A percentile compares a stretch with the other conserved stretches of the same genome.
Conservation (phyloP, 2,113 vertebrate genomes). For the Halichoeres trimaculatus region DNA sequence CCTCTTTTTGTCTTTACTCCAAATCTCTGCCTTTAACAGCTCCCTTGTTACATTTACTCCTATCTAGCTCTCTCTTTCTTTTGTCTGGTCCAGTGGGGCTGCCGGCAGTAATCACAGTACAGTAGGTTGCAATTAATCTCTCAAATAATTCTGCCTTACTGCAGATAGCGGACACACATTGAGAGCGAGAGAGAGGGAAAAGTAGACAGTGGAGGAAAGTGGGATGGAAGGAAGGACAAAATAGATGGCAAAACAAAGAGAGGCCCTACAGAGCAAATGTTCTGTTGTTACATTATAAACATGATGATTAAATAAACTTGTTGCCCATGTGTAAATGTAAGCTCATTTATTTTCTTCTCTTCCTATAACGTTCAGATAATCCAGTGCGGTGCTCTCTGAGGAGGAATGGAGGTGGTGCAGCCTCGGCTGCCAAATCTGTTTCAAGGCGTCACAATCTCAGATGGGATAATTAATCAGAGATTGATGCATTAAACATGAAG, state of each 20-base stretch:
- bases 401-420: conserved; percentile 22
- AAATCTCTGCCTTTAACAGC: conserved; percentile 61
- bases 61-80: conserved; percentile 34
- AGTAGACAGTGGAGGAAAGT: background rate
- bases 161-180: conserved; percentile 39
- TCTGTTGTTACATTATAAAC: conserved; percentile 31
- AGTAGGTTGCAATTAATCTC: conserved; percentile 73
- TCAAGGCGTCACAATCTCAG: conserved; percentile 60
- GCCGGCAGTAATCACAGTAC: conserved; percentile 66
- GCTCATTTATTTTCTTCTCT: conserved; percentile 50
- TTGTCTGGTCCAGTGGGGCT: conserved; percentile 49
- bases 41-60: conserved; percentile 54
- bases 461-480: conserved; percentile 75
- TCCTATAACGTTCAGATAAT: conserved; percentile 30
- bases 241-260: conserved; percentile 49
- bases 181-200: background rate
- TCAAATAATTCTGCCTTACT: conserved; percentile 55
- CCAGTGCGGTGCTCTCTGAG: background rate
- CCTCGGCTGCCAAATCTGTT: conserved; percentile 55
- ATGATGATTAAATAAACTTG: conserved; percentile 38
- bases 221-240: background rate
- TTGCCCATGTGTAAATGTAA: conserved; percentile 26
- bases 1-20: conserved; percentile 54
- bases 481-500: conserved; percentile 75
- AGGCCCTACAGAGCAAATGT: conserved; percentile 26